phyloP scores from a whole-genome alignment of 2,113 vertebrate genomes.

The Serilophus lunatus region DNA sequence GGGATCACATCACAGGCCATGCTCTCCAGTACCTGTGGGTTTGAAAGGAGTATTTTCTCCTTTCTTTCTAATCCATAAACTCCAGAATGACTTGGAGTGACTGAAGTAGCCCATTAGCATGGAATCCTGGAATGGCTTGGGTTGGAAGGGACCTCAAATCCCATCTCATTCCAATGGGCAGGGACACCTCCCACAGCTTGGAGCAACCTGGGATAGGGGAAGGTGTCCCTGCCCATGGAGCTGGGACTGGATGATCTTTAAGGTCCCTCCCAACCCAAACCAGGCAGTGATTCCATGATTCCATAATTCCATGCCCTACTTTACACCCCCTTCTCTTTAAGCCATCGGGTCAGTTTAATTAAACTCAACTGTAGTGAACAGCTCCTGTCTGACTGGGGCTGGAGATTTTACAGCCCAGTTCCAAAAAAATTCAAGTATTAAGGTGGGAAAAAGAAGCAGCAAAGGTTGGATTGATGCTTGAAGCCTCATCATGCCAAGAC shows the following conservation, averaged over 20 bases:
- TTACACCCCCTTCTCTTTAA: no score
- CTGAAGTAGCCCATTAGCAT: not conserved
- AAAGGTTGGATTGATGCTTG: no score
- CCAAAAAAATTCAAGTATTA: no score
- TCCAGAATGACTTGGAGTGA: rapidly evolving
- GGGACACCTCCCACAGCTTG: not conserved
- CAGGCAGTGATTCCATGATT: not conserved
- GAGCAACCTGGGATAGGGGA: not conserved
- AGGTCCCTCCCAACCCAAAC: not conserved
- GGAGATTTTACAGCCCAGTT: no score
- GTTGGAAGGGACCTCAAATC: not conserved
- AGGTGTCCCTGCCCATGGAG: not conserved
- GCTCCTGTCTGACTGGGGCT: no score
- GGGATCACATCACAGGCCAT: not conserved
- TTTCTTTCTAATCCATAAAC: not conserved
- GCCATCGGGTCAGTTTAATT: no score
- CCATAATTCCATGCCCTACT: not conserved
- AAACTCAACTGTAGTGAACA: no score
- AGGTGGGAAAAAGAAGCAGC: no score
- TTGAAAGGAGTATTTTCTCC: not conserved
- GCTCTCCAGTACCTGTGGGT: not conserved
- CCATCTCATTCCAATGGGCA: not conserved
- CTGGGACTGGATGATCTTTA: not conserved
- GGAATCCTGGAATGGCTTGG: not conserved
- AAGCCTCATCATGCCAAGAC: no score